These are phyloP conservation scores for Lampropteryx suffumata DNA, from an alignment of 2,888 invertebrate genomes.

Conservation along the genomic window DNA sequence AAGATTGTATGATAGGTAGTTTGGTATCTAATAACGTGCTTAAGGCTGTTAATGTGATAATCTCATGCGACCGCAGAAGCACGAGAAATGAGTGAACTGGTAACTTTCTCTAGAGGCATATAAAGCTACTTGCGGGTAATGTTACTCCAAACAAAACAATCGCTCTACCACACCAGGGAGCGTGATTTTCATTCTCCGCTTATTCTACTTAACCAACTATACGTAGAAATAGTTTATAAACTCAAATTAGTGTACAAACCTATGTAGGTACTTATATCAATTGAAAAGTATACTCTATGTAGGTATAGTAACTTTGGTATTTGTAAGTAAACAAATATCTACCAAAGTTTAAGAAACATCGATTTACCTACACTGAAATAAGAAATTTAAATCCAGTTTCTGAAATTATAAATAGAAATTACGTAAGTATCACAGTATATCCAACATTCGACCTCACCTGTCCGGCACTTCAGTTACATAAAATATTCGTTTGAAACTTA, in stretches of 20 bases:
- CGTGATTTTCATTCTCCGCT: constrained; percentile 32
- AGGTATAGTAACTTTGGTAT: too few relatives aligned
- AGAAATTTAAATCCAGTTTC: constrained; percentile 37
- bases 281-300: too few relatives aligned
- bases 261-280: too few relatives aligned
- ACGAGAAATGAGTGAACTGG: constrained; percentile 39
- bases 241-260: too few relatives aligned
- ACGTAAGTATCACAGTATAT: constrained; percentile 26
- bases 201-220: background rate
- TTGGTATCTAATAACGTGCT: constrained; percentile 18
- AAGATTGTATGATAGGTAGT: constrained; percentile 3
- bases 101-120: constrained; percentile 59
- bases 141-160: constrained; percentile 52
- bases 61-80: constrained; percentile 32
- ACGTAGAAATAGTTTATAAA: background rate
- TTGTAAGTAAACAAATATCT: constrained; percentile 2
- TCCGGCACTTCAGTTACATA: constrained; percentile 46
- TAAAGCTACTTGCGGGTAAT: constrained; percentile 36
- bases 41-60: constrained; percentile 17
- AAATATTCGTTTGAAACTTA: constrained; percentile 66
- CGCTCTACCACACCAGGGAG: constrained; percentile 32
- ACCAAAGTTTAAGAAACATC: too few relatives aligned
- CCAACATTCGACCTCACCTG: constrained; percentile 49
- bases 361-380: constrained; percentile 12
- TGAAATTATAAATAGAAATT: constrained; percentile 51